phyloP scores from a whole-genome alignment of 2,797 vertebrate species.

The Dromococcyx pavoninus region DNA sequence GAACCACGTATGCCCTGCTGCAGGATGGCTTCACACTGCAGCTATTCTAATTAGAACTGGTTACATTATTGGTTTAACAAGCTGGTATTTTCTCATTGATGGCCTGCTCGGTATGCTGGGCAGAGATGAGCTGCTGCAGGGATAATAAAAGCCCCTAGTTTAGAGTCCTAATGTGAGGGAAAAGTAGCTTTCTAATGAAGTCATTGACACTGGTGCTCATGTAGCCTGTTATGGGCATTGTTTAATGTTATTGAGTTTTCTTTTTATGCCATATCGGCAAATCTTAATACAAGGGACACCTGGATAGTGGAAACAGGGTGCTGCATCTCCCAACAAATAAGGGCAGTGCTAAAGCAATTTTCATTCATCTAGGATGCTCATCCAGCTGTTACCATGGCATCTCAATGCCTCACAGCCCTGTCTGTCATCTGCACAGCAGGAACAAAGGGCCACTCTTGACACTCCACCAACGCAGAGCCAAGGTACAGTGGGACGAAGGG shows the following conservation, averaged over 20 bases:
- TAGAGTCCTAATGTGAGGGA: not conserved
- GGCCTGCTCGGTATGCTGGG: not conserved
- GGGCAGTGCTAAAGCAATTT: not conserved
- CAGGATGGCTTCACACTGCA: not conserved
- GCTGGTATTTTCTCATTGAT: accelerated
- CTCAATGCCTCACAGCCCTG: not conserved
- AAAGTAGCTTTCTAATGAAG: not conserved
- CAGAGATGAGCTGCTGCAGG: not conserved
- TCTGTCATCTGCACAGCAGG: not conserved
- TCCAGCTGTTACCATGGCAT: not conserved
- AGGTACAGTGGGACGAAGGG: not conserved
- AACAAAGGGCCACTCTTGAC: not conserved
- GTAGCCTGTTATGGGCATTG: accelerated
- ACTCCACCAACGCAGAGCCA: not conserved
- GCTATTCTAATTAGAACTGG: not conserved
- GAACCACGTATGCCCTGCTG: not conserved
- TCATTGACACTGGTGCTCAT: not conserved
- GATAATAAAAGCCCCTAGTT: not conserved
- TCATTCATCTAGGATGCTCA: not conserved
- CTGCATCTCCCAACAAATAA: not conserved
- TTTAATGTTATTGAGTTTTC: not conserved
- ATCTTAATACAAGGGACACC: not conserved
- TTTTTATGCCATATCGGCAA: accelerated
- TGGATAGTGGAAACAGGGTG: not conserved
- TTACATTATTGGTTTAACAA: not conserved